Evolutionary conservation across 2,113 vertebrate species (phyloP).

Genomic region (Mesembrinibis cayennensis): DNA sequence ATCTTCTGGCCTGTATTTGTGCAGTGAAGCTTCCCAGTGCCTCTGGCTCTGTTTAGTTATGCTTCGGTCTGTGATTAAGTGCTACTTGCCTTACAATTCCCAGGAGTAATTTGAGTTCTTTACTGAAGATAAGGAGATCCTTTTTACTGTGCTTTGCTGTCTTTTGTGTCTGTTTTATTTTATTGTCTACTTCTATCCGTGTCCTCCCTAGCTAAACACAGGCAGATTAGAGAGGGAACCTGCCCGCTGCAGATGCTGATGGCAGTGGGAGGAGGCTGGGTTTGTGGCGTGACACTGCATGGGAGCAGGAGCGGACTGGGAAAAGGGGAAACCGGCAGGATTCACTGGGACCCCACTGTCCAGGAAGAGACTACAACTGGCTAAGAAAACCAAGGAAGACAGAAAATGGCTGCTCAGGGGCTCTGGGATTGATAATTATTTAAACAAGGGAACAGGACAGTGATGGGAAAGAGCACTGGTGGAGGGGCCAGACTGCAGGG

Average conservation of each 20-base stretch:
- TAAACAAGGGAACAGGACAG: background rate
- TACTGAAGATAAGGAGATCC: background rate
- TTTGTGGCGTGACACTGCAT: background rate
- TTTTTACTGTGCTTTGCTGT: background rate
- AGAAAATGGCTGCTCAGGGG: background rate
- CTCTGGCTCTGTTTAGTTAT: background rate
- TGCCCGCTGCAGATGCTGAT: background rate
- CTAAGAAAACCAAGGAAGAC: background rate
- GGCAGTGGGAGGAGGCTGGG: background rate
- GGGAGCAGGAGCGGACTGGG: background rate
- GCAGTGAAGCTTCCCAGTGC: background rate
- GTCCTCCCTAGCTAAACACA: background rate
- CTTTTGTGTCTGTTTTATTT: background rate
- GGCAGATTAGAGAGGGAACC: background rate
- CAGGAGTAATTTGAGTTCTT: background rate
- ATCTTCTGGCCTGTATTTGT: background rate
- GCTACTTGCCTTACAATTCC: background rate
- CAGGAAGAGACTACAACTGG: background rate
- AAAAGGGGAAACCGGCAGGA: background rate
- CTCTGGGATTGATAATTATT: background rate
- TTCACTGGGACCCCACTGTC: background rate
- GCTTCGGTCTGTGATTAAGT: background rate
- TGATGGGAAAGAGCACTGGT: background rate
- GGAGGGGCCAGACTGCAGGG: background rate
- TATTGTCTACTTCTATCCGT: background rate